phyloP scores from a whole-genome alignment of 2,113 vertebrate species.

The Nymphicus hollandicus region DNA sequence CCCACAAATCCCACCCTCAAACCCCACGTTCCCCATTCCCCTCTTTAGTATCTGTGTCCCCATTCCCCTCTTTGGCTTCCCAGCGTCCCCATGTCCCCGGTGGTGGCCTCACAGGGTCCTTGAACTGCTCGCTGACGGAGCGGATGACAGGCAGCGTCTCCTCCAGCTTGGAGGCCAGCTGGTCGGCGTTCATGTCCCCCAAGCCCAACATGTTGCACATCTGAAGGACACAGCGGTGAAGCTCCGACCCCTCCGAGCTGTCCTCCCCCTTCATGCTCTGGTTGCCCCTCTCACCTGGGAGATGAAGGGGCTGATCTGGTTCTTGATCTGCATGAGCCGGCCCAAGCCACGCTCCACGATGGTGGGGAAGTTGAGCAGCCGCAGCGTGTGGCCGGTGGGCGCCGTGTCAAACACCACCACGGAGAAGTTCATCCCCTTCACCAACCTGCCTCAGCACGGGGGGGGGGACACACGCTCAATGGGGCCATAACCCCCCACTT shows the following conservation, averaged over 20 bases:
- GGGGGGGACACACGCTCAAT: neutral
- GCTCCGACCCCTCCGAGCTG: fast-evolving
- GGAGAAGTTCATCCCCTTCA: constrained; percentile 97
- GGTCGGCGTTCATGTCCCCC: constrained; percentile 94
- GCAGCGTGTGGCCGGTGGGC: constrained; percentile 90
- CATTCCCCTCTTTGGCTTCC: neutral
- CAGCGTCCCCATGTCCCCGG: neutral
- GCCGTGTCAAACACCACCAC: constrained; percentile 97
- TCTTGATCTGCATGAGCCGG: constrained; percentile 97
- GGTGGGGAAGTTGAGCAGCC: constrained; percentile 94
- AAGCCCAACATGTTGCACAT: constrained; percentile 97
- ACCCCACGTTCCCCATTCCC: too few relatives aligned
- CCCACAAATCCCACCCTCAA: neutral
- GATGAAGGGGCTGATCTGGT: constrained; percentile 97
- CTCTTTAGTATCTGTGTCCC: too few relatives aligned
- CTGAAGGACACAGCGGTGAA: constrained; percentile 51
- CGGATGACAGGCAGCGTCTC: constrained; percentile 93
- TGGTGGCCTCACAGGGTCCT: constrained; percentile 84
- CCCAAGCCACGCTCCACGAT: constrained; percentile 94
- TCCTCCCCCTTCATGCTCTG: neutral
- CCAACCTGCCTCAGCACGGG: neutral
- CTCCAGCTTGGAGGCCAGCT: constrained; percentile 91
- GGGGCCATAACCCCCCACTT: fast-evolving
- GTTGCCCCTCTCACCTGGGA: constrained; percentile 79
- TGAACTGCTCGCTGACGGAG: constrained; percentile 94